Percentiles rank a stretch among this genome's conserved stretches.
Conservation (phyloP, 2,888 invertebrate genomes). For the Ophioninae sp. region DNA sequence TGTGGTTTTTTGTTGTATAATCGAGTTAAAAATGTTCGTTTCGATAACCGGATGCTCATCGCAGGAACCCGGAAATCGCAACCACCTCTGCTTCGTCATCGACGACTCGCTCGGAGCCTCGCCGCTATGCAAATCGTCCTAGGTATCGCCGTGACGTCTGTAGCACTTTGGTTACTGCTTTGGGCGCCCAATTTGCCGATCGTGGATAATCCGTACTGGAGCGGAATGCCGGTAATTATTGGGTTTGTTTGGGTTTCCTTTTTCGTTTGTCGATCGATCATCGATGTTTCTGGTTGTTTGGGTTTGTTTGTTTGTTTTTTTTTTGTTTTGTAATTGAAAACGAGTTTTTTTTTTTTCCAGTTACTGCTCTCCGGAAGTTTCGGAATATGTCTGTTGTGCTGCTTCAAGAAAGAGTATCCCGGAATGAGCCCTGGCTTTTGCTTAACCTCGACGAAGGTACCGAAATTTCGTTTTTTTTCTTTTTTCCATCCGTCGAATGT, state of each 20-base stretch:
- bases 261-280: background rate
- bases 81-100: constrained; percentile 82
- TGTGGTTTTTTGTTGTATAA: no score
- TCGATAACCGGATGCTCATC: no score
- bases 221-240: constrained; percentile 84
- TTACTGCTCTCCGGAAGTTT: constrained; percentile 76
- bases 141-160: constrained; percentile 82
- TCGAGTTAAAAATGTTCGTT: no score
- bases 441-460: constrained; percentile 73
- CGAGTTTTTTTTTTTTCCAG: constrained; percentile 63
- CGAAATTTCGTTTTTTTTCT: background rate
- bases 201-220: constrained; percentile 86
- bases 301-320: no score
- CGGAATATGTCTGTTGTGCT: constrained; percentile 75
- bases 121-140: constrained; percentile 82
- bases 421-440: constrained; percentile 75
- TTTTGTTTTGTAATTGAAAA: no score
- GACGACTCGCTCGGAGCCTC: constrained; percentile 81
- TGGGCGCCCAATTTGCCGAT: constrained; percentile 84
- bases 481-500: no score
- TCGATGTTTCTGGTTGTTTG: no score
- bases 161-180: constrained; percentile 84
- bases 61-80: constrained; percentile 81
- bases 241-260: background rate
- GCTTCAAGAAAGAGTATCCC: constrained; percentile 76